Conservation (phyloP, 2,888 invertebrate species). For the Rhamphomyia laevipes region DNA sequence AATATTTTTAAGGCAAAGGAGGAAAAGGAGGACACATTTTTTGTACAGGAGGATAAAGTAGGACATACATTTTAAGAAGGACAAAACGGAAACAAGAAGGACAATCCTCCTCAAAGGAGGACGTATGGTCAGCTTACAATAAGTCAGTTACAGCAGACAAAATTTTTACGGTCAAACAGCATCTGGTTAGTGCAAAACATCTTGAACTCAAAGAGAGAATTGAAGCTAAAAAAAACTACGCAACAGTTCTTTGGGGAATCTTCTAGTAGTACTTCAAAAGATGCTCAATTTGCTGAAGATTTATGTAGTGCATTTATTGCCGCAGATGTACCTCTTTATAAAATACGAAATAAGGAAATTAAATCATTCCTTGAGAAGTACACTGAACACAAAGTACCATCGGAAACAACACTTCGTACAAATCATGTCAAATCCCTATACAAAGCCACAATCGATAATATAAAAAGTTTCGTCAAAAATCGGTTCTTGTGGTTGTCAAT, state of each 20-base stretch:
- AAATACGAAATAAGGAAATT: neutral
- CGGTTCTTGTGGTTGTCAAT: neutral
- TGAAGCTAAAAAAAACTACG: neutral
- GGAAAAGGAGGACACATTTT: too few species aligned
- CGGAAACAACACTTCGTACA: neutral
- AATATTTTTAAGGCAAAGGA: too few species aligned
- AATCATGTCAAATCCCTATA: neutral
- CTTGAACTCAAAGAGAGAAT: constrained; percentile 2
- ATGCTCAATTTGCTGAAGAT: constrained; percentile 2
- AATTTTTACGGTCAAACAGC: constrained; percentile 3
- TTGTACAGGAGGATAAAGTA: too few species aligned
- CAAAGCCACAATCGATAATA: neutral
- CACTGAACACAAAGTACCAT: neutral
- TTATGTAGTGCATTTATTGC: neutral
- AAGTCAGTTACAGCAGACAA: constrained; percentile 1
- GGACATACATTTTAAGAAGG: too few species aligned
- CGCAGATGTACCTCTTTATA: constrained; percentile 8
- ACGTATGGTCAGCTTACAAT: too few species aligned
- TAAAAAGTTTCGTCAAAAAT: neutral
- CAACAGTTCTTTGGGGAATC: constrained; percentile 5
- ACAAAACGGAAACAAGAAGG: too few species aligned
- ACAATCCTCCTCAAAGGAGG: too few species aligned
- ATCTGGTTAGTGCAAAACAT: constrained; percentile 4
- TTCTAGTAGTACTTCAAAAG: neutral
- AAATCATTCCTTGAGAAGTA: neutral